Conservation (phyloP, 2,888 invertebrate species). For the Meganola albula region DNA sequence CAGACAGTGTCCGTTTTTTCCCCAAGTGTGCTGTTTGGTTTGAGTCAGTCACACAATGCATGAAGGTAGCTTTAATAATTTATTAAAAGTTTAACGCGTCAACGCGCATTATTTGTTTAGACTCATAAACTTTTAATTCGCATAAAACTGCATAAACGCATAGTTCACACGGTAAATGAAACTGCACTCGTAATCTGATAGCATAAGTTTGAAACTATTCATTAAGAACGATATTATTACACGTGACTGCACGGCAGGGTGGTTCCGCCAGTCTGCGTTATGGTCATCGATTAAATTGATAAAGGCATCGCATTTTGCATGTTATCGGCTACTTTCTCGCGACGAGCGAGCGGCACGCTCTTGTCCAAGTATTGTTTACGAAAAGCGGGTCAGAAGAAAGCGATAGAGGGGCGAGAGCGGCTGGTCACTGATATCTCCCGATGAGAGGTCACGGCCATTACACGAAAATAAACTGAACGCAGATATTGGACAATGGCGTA, state of each 20-base stretch:
- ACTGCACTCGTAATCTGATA: slow-evolving; percentile 33
- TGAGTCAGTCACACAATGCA: too few relatives aligned
- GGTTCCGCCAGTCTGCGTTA: slow-evolving; percentile 28
- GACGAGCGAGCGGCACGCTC: slow-evolving; percentile 46
- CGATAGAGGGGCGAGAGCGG: slow-evolving; percentile 56
- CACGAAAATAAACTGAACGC: slow-evolving; percentile 47
- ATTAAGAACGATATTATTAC: slow-evolving; percentile 31
- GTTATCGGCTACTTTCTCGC: slow-evolving; percentile 70
- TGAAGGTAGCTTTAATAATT: too few relatives aligned
- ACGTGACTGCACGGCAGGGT: slow-evolving; percentile 22
- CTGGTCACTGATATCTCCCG: slow-evolving; percentile 67
- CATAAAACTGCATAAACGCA: too few relatives aligned
- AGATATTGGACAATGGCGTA: slow-evolving; percentile 32
- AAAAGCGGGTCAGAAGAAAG: slow-evolving; percentile 77
- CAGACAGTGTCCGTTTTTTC: slow-evolving; percentile 33
- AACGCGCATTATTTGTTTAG: too few relatives aligned
- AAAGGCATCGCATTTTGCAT: slow-evolving; percentile 42
- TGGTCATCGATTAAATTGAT: slow-evolving; percentile 41
- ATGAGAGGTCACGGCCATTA: slow-evolving; percentile 70
- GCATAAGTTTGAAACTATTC: slow-evolving; percentile 22
- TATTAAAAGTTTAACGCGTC: too few relatives aligned
- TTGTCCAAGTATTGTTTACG: slow-evolving; percentile 72
- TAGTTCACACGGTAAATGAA: slow-evolving; percentile 39
- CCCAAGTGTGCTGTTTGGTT: slow-evolving; percentile 18
- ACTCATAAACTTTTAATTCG: too few relatives aligned